These are phyloP conservation scores for Leptothorax acervorum DNA, from an alignment of 2,888 invertebrate species.

Conservation along the genomic window DNA sequence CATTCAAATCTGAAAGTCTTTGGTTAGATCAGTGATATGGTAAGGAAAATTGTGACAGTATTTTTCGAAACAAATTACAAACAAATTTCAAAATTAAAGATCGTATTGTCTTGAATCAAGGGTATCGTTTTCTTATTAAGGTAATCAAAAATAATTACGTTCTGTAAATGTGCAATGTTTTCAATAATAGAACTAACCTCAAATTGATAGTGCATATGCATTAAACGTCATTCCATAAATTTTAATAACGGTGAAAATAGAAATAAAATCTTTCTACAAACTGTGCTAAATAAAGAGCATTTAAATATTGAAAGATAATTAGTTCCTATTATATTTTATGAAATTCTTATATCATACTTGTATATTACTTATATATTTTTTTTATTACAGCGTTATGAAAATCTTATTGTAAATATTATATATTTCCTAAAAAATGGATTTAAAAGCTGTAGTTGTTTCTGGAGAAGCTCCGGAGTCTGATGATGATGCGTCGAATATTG, in stretches of 20 bases:
- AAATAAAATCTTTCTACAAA: neutral
- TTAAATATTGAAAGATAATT: neutral
- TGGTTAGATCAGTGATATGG: no score
- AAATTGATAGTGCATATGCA: neutral
- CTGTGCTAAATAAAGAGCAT: neutral
- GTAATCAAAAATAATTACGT: no score
- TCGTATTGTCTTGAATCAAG: no score
- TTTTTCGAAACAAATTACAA: no score
- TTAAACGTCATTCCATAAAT: neutral
- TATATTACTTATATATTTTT: constrained; percentile 13
- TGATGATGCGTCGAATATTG: constrained; percentile 80
- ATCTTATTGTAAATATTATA: constrained; percentile 9
- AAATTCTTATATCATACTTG: neutral
- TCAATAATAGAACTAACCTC: constrained; percentile 36
- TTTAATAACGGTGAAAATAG: neutral
- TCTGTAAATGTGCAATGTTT: neutral
- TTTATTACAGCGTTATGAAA: constrained; percentile 5
- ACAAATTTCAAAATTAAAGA: no score
- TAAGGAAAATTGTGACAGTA: no score
- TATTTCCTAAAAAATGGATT: constrained; percentile 76
- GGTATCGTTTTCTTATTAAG: no score
- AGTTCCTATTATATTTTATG: neutral
- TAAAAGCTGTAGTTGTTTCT: constrained; percentile 82
- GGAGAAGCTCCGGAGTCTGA: constrained; percentile 85
- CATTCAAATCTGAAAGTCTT: no score